A percentile compares a stretch with the other conserved stretches of the same genome.
These are phyloP conservation scores for Xenentodon cancila DNA, from an alignment of 2,797 vertebrate species.

Conservation along the genomic window DNA sequence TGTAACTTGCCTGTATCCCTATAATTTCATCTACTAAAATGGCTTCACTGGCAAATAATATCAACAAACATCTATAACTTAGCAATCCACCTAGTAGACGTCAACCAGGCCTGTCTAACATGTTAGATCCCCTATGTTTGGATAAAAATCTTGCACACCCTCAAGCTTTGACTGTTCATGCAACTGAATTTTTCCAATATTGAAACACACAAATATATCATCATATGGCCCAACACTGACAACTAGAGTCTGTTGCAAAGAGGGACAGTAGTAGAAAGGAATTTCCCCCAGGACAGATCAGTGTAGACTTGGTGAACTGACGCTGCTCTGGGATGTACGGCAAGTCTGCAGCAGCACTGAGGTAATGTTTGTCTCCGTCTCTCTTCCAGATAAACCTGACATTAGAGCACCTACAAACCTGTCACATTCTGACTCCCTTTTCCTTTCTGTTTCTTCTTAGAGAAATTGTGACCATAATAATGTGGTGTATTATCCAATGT, in stretches of 20 bases:
- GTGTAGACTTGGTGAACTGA: slow-evolving; percentile 70
- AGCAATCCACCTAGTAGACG: no score
- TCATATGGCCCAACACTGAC: slow-evolving; percentile 69
- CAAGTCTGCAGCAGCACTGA: slow-evolving; percentile 67
- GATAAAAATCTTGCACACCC: slow-evolving; percentile 21
- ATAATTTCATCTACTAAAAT: no score
- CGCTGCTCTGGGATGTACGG: slow-evolving; percentile 58
- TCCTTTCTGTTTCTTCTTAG: slow-evolving; percentile 35
- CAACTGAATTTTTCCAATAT: slow-evolving; percentile 68
- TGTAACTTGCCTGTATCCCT: not conserved
- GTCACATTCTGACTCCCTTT: slow-evolving; percentile 53
- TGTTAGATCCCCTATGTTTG: slow-evolving; percentile 2
- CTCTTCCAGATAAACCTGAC: slow-evolving; percentile 71
- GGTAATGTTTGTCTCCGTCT: slow-evolving; percentile 79
- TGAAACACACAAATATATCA: slow-evolving; percentile 73
- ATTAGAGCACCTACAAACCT: slow-evolving; percentile 53
- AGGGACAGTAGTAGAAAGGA: slow-evolving; percentile 76
- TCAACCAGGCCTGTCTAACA: no score
- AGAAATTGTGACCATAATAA: no score
- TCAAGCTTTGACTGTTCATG: slow-evolving; percentile 31
- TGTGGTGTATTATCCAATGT: no score
- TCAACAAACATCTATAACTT: not conserved
- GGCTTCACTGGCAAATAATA: no score
- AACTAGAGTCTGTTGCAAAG: slow-evolving; percentile 71
- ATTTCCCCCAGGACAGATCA: slow-evolving; percentile 78